These are phyloP conservation scores for Melospiza melodia DNA, from an alignment of 2,113 vertebrate genomes.

Conservation along the genomic window DNA sequence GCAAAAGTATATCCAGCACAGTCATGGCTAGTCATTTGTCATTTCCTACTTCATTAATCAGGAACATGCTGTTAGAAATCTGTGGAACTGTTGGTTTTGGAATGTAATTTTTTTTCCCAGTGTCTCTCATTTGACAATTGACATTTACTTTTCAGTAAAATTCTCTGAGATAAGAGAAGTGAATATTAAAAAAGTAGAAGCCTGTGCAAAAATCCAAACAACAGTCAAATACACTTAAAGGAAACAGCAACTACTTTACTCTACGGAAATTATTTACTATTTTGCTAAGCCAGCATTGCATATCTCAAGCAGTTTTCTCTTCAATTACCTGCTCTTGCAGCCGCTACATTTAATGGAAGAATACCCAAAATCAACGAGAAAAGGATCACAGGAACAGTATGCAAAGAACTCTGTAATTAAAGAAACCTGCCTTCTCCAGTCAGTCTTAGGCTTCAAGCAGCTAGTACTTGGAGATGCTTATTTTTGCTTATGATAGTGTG, in stretches of 20 bases:
- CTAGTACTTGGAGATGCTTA: not conserved
- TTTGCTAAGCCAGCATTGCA: not conserved
- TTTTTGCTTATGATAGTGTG: not conserved
- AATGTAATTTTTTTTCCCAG: not conserved
- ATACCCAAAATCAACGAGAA: not conserved
- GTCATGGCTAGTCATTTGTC: not conserved
- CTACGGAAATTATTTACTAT: not conserved
- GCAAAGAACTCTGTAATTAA: not conserved
- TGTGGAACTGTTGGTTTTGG: not conserved
- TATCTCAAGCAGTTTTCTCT: not conserved
- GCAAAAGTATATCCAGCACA: not conserved
- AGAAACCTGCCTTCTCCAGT: not conserved
- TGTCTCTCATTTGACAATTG: not conserved
- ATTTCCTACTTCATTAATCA: not conserved
- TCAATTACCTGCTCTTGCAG: not conserved
- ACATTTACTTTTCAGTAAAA: not conserved
- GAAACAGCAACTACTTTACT: not conserved
- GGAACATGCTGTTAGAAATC: not conserved
- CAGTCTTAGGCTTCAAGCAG: not conserved
- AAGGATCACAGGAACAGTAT: not conserved
- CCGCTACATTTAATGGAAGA: not conserved
- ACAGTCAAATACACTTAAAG: not conserved
- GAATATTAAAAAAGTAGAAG: not conserved
- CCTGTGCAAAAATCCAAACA: not conserved
- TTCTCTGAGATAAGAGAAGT: not conserved